Base-by-base conservation (phyloP, 2,797 vertebrate genomes). In the Rousettus madagascariensis region DNA sequence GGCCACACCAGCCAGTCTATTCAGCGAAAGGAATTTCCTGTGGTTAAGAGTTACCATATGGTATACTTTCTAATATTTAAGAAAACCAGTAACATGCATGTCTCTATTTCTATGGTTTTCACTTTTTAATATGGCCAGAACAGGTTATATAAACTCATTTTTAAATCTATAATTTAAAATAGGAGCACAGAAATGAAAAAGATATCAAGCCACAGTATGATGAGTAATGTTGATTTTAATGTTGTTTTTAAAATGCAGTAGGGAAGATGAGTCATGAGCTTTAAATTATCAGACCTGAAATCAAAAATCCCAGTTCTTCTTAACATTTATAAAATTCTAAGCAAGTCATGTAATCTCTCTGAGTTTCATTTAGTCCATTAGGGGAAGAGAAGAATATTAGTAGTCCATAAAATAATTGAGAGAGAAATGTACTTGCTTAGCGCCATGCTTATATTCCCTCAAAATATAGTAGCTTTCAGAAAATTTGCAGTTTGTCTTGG, bases 81-180 rank as follows among this genome's bases (percentile, higher is more conserved):
- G 43, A 78, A 86, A 95, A 83, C 1, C 17, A 71, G 46, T 68
- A 55, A 20, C 11, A 36, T 83, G 24, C 4, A 65, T 75, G 87
- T 49, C 49, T 36, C 26, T 53, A 12, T 90, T 92, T 75, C 51
- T 79, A 8, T 75, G 38, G 28, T 36, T 96, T 94, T 59, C 53
- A 46, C 26, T 91, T 77, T 90, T 71, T 59, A 86, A 43, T 80
- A 9, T 75, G 33, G 49, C 51, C 51, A 78, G 33, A 26, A 71
- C 5, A 95, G 15, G 22, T 69, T 86, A 33, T 59, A 17, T 28
- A 82, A 94, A 57, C 26, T 91, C 33, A 75, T 92, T 85, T 86
- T 7, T 55, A 92, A 92, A 51, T 92, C 63, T 46, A 22, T 86
- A 74, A 63, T 57, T 91, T 86, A 91, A 55, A 72, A 61, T 90